phyloP scores from a whole-genome alignment of 2,888 invertebrate genomes.

The Bimastos eiseni region DNA sequence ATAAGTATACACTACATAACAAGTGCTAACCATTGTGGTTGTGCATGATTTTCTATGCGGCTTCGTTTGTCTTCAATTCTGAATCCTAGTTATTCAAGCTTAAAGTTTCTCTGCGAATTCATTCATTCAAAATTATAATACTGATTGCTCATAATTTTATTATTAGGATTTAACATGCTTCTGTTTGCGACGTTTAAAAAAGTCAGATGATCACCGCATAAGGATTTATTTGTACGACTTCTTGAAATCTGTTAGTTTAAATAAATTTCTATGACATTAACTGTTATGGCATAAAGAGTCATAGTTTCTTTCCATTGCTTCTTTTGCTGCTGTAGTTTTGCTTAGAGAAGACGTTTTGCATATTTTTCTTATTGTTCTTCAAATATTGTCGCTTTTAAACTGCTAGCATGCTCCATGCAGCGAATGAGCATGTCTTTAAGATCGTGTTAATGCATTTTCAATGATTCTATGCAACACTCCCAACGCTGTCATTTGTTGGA shows the following conservation, averaged over 20 bases:
- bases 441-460: not conserved
- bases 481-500: not conserved
- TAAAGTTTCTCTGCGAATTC: not conserved
- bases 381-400: not conserved
- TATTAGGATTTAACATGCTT: not conserved
- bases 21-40: not conserved
- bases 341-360: not conserved
- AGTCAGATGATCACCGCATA: not conserved
- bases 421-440: constrained; percentile 19
- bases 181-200: not conserved
- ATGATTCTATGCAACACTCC: not conserved
- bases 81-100: not conserved
- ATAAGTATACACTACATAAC: no score
- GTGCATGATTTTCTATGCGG: not conserved
- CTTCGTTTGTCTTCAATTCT: not conserved
- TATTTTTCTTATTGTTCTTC: not conserved
- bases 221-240: not conserved
- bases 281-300: not conserved
- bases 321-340: constrained; percentile 2
- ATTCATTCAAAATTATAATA: constrained; percentile 2
- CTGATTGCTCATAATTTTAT: not conserved
- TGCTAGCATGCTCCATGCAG: not conserved
- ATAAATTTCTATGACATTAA: not conserved
- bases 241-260: not conserved
- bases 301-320: not conserved